Evolutionary conservation across 2,797 vertebrate genomes (phyloP), one percentile per base, ranked within the genome.

Genomic region (Clarias fuscus): DNA sequence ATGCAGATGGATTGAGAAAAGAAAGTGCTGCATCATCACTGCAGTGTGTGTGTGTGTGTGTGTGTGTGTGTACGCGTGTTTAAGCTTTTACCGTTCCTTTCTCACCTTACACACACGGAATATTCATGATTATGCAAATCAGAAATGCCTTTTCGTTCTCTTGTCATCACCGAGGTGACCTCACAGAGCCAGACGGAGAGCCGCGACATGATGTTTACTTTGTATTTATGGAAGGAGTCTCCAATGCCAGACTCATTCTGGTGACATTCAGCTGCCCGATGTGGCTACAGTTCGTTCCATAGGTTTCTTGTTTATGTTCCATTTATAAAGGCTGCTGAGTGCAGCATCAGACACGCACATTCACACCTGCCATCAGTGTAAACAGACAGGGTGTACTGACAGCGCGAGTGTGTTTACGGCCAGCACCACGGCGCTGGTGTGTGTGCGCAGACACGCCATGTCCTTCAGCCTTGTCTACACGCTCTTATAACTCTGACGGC

Each of bases 21-120:
- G 37, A 82, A 87, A 85, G 59, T 88, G 85, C 85, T 84, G 70
- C 78, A 14, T 73, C 77, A 83, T 89, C 59, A 53, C 68, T 73
- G 33, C 61, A 24, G 18, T 58, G 70, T 79, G 53, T 86, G 77
- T 85, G 83, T 82, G 58, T 78, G 37, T 70, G 48, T 56, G 67
- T 48, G 71, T 71, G 24, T 56, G 73, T 58, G 53, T 76, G 48
- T 56, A 22, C 53, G 11, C 6, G 71, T 53, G 71, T 73, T 5
- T 22, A 33, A 68, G 27, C 27, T 6, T 68, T 13, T 68, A 17
- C 17, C 43, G 0, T 48, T 48, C 7, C 8, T 48, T 48, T 2
- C 43, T 48, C 43, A 48, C 43, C 72, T 27, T 18, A 30, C 56
- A 70, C 11, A 56, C 18, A 5, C 20, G 58, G 7, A 56, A 58